A percentile compares a stretch with the other conserved stretches of the same genome.
Conservation (phyloP, 92 coral and sea anemone species). For the Chrysogorgia sp. region DNA sequence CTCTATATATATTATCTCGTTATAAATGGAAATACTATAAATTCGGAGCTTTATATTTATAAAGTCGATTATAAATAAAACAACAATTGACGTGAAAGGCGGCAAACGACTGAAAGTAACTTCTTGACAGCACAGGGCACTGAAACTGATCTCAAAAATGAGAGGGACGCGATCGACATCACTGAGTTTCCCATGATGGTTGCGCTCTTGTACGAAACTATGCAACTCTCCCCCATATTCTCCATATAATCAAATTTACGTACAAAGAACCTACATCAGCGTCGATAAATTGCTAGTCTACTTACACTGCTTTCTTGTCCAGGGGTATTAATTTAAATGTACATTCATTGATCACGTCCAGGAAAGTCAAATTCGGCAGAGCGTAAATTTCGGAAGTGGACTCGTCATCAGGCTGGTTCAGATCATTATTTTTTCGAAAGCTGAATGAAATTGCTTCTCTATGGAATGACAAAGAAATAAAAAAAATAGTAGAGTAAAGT, state of each 20-base stretch:
- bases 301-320: conserved; percentile 94
- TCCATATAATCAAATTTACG: too few species aligned
- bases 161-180: too few species aligned
- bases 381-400: conserved; percentile 47
- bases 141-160: too few species aligned
- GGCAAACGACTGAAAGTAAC: too few species aligned
- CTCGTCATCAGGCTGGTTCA: conserved; percentile 34
- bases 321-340: conserved; percentile 78
- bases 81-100: too few species aligned
- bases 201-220: not conserved
- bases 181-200: not conserved
- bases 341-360: conserved; percentile 85
- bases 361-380: conserved; percentile 79
- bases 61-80: too few species aligned
- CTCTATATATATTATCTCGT: too few species aligned
- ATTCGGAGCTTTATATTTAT: too few species aligned
- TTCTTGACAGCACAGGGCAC: too few species aligned
- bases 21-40: too few species aligned
- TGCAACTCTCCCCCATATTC: not conserved
- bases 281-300: too few species aligned
- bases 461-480: not conserved
- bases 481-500: not conserved
- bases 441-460: conserved; percentile 85
- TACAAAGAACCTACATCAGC: too few species aligned
- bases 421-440: conserved; percentile 46